These are phyloP conservation scores for Lycocerus yunnanus DNA, from an alignment of 2,888 invertebrate species.

Conservation along the genomic window DNA sequence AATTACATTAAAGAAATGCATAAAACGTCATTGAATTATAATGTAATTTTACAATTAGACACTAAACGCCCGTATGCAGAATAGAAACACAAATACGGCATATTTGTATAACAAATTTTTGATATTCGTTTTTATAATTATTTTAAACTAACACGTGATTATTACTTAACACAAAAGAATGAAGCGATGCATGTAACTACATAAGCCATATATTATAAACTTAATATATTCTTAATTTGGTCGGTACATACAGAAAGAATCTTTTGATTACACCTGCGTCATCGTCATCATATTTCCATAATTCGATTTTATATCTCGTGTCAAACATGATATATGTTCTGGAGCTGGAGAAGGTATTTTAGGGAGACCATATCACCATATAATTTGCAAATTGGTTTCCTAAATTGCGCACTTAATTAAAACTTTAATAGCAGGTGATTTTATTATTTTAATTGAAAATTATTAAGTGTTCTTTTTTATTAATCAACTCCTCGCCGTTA, in stretches of 20 bases:
- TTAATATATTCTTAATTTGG: conserved; percentile 29
- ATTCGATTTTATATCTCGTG: conserved; percentile 29
- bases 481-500: background rate
- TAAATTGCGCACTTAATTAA: conserved; percentile 19
- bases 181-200: conserved; percentile 18
- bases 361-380: conserved; percentile 7
- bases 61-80: background rate
- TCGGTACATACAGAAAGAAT: conserved; percentile 24
- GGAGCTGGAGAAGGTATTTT: background rate
- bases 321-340: conserved; percentile 27
- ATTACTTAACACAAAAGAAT: background rate
- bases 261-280: conserved; percentile 32
- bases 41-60: background rate
- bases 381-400: conserved; percentile 26
- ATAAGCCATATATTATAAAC: conserved; percentile 22
- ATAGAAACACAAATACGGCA: background rate
- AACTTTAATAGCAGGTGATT: conserved; percentile 18
- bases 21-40: background rate
- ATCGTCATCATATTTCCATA: conserved; percentile 29
- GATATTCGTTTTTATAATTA: background rate
- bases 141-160: background rate
- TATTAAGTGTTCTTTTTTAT: background rate
- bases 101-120: too few relatives aligned
- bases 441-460: conserved; percentile 20
- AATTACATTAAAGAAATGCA: background rate